Conservation (phyloP, 2,888 invertebrate genomes). For the Lissocephala sabroskyi region DNA sequence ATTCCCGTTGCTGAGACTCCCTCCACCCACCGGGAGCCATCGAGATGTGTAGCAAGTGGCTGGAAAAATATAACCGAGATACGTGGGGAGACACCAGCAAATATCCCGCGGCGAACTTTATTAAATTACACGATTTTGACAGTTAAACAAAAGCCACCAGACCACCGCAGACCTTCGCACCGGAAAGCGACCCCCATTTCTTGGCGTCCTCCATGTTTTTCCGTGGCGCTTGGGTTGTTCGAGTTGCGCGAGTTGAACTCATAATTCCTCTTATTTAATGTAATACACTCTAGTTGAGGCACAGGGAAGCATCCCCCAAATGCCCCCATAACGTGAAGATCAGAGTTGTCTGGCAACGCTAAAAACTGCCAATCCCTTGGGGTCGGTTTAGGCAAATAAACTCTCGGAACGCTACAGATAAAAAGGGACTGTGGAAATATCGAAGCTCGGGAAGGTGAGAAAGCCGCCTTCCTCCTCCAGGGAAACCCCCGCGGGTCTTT, state of each 20-base stretch:
- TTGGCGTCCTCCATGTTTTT: constrained; percentile 9
- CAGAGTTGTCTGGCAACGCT: constrained; percentile 39
- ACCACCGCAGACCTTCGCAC: not conserved
- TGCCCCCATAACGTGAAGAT: not conserved
- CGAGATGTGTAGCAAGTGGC: too few relatives aligned
- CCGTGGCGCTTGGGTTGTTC: constrained; percentile 3
- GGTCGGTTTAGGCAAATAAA: constrained; percentile 56
- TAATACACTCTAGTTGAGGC: constrained; percentile 48
- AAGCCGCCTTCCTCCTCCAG: not conserved
- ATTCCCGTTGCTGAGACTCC: too few relatives aligned
- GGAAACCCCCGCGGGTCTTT: not conserved
- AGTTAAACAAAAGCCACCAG: constrained; percentile 53
- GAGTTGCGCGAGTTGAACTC: constrained; percentile 40
- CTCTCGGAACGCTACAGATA: constrained; percentile 15
- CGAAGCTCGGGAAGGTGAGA: too few relatives aligned
- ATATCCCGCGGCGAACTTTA: constrained; percentile 72
- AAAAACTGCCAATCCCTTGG: constrained; percentile 37
- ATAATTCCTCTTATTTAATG: constrained; percentile 59
- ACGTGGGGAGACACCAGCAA: constrained; percentile 17
- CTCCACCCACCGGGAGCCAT: too few relatives aligned
- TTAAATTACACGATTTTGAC: constrained; percentile 72
- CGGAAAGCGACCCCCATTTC: not conserved
- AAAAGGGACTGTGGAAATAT: not conserved
- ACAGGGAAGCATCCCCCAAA: not conserved
- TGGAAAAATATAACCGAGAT: too few relatives aligned